A percentile compares a stretch with the other conserved stretches of the same genome.
Conservation (phyloP, 2,797 vertebrate genomes). For the Coreius guichenoti region DNA sequence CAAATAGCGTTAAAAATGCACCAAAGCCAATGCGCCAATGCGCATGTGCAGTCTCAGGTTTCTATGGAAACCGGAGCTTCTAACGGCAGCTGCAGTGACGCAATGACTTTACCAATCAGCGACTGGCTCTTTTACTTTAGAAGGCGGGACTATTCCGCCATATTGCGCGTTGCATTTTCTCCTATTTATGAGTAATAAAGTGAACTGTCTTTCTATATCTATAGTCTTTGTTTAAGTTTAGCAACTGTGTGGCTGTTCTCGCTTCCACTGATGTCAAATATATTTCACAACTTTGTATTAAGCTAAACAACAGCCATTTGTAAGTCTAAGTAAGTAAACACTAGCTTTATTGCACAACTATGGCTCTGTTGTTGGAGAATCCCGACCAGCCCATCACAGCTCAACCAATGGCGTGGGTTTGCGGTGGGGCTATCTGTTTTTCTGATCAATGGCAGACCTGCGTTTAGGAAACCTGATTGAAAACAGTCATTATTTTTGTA, state of each 20-base stretch:
- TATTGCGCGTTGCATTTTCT: no score
- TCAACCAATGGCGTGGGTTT: not conserved
- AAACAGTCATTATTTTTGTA: constrained; percentile 2
- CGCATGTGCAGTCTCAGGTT: no score
- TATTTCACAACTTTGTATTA: not conserved
- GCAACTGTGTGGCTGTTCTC: not conserved
- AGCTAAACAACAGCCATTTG: not conserved
- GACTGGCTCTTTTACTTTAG: no score
- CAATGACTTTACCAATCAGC: no score
- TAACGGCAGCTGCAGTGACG: no score
- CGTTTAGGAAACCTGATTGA: not conserved
- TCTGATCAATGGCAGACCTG: not conserved
- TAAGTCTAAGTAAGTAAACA: not conserved
- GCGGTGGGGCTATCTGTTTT: not conserved
- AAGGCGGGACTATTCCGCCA: no score
- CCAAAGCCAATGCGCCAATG: no score
- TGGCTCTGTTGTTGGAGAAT: not conserved
- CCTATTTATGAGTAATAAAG: no score
- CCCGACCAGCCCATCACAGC: not conserved
- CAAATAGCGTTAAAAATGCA: no score
- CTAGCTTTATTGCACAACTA: not conserved
- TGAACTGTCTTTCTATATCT: no score
- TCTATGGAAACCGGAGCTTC: no score
- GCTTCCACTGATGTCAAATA: not conserved
- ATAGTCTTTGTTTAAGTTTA: not conserved